Evolutionary conservation across 2,888 invertebrate genomes (phyloP), one percentile per base, ranked within the genome.

Genomic region (Dynastes grantii): DNA sequence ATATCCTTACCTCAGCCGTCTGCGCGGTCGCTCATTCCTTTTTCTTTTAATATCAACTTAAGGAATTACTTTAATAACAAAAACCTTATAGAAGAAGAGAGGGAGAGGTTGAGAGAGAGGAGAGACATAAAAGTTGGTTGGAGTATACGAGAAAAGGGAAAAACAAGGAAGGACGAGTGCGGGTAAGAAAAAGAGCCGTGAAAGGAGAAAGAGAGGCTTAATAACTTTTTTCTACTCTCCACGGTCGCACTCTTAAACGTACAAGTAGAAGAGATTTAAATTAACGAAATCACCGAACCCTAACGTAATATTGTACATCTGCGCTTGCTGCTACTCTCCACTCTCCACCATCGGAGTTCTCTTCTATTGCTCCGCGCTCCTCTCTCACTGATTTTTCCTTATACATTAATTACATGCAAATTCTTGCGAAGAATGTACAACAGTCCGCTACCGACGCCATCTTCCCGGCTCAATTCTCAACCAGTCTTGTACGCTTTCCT

Each of bases 341-440:
- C 73, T 71, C 71, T 71, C 71, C 73, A 73, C 58, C 71, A 73
- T 8, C 32, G 32, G 32, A 37, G 58, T 73, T 73, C 73, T 73
- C 73, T 73, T 73, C 55, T 58, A 58, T 37, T 58, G 22, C 22
- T 27, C 73, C 16, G 58, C 16, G 68, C 73, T 73, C 73, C 58
- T 73, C 73, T 73, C 86, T 82, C 86, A 82, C 85, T 86, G 87
- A 88, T 88, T 88, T 88, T 88, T 88, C 88, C 88, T 88, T 87
- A 88, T 87, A 87, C 87, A 88, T 87, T 88, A 88, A 88, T 89
- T 89, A 88, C 88, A 88, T 88, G 88, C 88, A 89, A 89, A 89
- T 89, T 88, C 88, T 88, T 87, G 85, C 87, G 85, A 85, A 85
- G 88, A 88, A 88, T 88, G 88, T 88, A 89, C 88, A 87, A 73